phyloP scores from a whole-genome alignment of 2,113 vertebrate genomes.

The Oryctolagus cuniculus region mOryCun1.1 NC_091432.1:46435001-46435500 shows the following conservation, averaged over 20 bases:
- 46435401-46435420: not conserved
- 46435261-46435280: not conserved
- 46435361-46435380: not conserved
- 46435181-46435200: not conserved
- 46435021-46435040: no score
- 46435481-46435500: not conserved
- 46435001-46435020: no score
- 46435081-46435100: not conserved
- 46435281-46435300: not conserved
- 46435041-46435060: no score
- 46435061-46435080: not conserved
- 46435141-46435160: not conserved
- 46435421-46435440: not conserved
- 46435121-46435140: not conserved
- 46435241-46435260: not conserved
- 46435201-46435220: not conserved
- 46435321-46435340: not conserved
- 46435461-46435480: not conserved
- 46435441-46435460: not conserved
- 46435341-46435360: not conserved
- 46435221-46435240: not conserved
- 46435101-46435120: not conserved
- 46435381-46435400: not conserved
- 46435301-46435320: not conserved
- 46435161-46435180: not conserved